phyloP scores from a whole-genome alignment of 2,797 vertebrate genomes.

The Oryzias sinensis region DNA sequence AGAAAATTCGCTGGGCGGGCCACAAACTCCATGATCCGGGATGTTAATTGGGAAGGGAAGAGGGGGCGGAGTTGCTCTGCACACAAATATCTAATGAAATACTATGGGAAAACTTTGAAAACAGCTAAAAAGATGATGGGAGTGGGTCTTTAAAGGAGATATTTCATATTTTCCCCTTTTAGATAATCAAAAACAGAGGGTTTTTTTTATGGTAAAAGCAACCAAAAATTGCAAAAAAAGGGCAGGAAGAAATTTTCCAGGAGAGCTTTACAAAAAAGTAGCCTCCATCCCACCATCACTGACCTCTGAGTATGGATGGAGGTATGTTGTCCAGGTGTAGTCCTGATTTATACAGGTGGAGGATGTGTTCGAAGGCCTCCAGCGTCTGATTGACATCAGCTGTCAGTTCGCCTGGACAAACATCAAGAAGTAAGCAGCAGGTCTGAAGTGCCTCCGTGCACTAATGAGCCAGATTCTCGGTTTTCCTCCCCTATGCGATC shows the following conservation, averaged over 20 bases:
- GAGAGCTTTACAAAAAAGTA: constrained; percentile 40
- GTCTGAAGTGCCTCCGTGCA: neutral
- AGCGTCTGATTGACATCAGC: constrained; percentile 84
- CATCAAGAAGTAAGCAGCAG: constrained; percentile 28
- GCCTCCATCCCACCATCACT: constrained; percentile 34
- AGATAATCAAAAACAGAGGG: too few relatives aligned
- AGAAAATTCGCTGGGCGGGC: too few relatives aligned
- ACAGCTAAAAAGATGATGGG: too few relatives aligned
- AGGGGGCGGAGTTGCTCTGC: too few relatives aligned
- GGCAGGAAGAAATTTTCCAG: constrained; percentile 16
- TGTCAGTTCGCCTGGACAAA: constrained; percentile 82
- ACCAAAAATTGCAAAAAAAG: constrained; percentile 19
- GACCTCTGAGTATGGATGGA: constrained; percentile 81
- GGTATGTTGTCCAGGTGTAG: constrained; percentile 81
- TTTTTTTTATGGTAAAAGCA: neutral
- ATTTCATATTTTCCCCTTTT: constrained; percentile 1
- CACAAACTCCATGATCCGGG: too few relatives aligned
- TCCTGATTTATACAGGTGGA: constrained; percentile 87
- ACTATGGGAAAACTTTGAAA: too few relatives aligned
- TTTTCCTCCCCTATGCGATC: constrained; percentile 10
- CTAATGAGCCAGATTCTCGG: constrained; percentile 6
- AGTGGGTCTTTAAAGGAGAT: too few relatives aligned
- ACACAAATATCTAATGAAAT: too few relatives aligned
- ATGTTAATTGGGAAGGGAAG: too few relatives aligned
- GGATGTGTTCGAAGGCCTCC: constrained; percentile 85